Evolutionary conservation across 2,797 vertebrate species (phyloP), one percentile per base, ranked within the genome.

Genomic region (Pteronotus mesoamericanus): DNA sequence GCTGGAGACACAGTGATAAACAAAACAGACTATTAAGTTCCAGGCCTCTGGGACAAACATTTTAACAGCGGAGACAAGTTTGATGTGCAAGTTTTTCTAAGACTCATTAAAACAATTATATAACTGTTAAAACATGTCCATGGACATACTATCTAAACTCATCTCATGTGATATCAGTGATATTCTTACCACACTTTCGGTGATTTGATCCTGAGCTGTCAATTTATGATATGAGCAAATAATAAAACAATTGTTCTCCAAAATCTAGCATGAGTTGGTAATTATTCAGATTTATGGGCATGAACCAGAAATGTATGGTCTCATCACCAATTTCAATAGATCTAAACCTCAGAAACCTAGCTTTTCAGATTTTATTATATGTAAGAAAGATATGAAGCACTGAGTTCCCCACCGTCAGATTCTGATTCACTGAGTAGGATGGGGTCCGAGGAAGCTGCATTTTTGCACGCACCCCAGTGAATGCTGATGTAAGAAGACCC

Each of bases 21-120:
- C 42, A 90, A 91, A 95, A 89, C 24, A 46, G 64, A 61, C 78
- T 57, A 61, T 51, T 61, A 96, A 94, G 44, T 94, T 24, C 79
- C 29, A 80, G 85, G 66, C 51, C 42, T 46, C 34, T 82, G 77
- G 77, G 77, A 82, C 86, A 88, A 93, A 39, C 48, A 69, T 92
- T 94, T 96, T 93, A 95, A 86, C 42, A 46, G 42, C 46, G 24
- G 16, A 90, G 87, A 82, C 19, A 84, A 89, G 53, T 44, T 7
- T 89, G 77, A 77, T 80, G 32, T 87, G 69, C 42, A 80, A 44
- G 7, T 37, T 91, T 74, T 94, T 82, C 39, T 78, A 88, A 85
- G 37, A 48, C 2, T 51, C 57, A 72, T 74, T 86, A 86, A 96
- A 96, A 59, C 82, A 84, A 82, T 91, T 72, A 94, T 3, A 26